Base-by-base conservation (phyloP, 2,888 invertebrate genomes). In the Ryuthela nishihirai region DNA sequence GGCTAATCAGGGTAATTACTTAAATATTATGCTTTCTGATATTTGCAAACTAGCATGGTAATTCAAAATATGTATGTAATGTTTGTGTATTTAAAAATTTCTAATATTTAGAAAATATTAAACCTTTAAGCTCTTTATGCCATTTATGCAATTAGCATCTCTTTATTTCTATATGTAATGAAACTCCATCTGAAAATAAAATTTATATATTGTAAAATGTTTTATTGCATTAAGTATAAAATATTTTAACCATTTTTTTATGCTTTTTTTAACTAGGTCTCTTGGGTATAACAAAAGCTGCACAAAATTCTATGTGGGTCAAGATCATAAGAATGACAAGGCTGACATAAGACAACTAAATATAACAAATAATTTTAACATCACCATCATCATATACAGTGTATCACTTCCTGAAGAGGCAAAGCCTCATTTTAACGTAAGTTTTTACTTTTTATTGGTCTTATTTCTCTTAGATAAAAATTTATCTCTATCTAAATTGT, bases 361-460 rank as follows among this genome's bases (percentile, higher is more conserved):
- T 46, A 78, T 88, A 58, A 81, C 82, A 48, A 91, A 90, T 75
- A 81, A 81, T 67, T 88, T 87, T 73, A 80, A 82, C 69, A 79
- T 83, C 67, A 83, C 88, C 7, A 73, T 91, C 54, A 83, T 83
- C 59, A 77, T 91, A 63, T 82, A 83, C 62, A 86, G 87, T 72
- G 79, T 85, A 38, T 81, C 83, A 7, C 74, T 88, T 65, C 79
- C 82, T 5, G 71, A 77, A 17, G 82, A 83, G 55, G 81, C 82
- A 44, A 76, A 77, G 64, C 74, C 77, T 58, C 78, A 80, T 72
- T 84, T 85, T 77, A 77, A 79, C 72, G 83, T 84, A 75, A 75
- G 75, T 71, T 25, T 36, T 26, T 39, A 32, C 21, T 49, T 42
- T 47, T 18, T 42, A 26, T 12, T 35, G n/a, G 9, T 23, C 41